phyloP scores from a whole-genome alignment of 1,140 invertebrate species.

The Trigoniulus corallinus region DNA sequence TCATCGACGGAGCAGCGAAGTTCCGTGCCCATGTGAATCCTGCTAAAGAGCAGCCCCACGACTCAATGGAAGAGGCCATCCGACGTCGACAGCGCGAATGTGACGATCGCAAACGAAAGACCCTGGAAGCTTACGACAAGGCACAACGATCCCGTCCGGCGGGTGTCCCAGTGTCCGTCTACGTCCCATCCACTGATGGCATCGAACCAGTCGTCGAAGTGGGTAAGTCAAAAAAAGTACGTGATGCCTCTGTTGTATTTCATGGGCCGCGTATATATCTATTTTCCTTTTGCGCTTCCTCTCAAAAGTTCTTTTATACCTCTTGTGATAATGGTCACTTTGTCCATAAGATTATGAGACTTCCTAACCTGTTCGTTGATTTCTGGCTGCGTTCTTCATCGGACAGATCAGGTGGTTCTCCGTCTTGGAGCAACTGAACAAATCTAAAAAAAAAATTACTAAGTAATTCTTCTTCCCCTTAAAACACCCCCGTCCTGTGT shows the following conservation, averaged over 20 bases:
- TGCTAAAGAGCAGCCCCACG: too few relatives aligned
- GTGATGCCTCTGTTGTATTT: too few relatives aligned
- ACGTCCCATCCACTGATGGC: slow-evolving; percentile 2
- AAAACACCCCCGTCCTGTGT: too few relatives aligned
- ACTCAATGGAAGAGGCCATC: slow-evolving; percentile 16
- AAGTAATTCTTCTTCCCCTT: too few relatives aligned
- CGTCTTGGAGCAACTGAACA: too few relatives aligned
- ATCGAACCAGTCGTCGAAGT: slow-evolving; percentile 6
- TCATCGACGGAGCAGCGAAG: too few relatives aligned
- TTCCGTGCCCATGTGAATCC: too few relatives aligned
- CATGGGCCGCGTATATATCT: background rate
- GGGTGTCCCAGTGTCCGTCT: slow-evolving; percentile 7
- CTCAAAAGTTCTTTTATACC: background rate
- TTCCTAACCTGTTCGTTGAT: too few relatives aligned
- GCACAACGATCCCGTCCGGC: slow-evolving; percentile 14
- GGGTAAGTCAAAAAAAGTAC: slow-evolving; percentile 5
- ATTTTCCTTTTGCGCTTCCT: background rate
- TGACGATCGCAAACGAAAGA: slow-evolving; percentile 14
- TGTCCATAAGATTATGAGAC: background rate
- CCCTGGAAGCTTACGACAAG: slow-evolving; percentile 17
- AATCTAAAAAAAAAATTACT: too few relatives aligned
- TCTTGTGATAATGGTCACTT: background rate
- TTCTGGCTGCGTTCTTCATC: too few relatives aligned
- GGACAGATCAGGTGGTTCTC: too few relatives aligned
- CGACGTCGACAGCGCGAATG: slow-evolving; percentile 14